Evolutionary conservation across 2,888 invertebrate species (phyloP).

Genomic region (Torymus auratus): DNA sequence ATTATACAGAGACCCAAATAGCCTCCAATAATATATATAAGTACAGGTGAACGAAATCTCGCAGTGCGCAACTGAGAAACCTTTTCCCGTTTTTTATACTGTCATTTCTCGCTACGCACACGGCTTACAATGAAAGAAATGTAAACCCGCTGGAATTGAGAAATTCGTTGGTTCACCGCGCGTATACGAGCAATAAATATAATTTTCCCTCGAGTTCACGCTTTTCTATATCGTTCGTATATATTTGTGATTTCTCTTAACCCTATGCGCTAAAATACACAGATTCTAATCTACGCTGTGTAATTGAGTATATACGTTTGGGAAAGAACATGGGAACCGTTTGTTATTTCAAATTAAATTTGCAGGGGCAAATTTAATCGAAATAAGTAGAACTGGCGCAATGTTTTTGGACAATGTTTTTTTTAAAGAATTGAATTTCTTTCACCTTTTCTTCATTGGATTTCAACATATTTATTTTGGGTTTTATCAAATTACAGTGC

Average conservation of each 20-base stretch:
- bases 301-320: conserved; percentile 3
- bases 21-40: background rate
- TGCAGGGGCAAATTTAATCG: too few relatives aligned
- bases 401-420: too few relatives aligned
- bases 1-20: background rate
- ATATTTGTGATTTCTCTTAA: conserved; percentile 3
- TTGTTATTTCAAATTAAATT: background rate
- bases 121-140: background rate
- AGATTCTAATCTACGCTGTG: background rate
- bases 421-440: background rate
- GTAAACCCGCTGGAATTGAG: conserved; percentile 20
- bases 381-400: too few relatives aligned
- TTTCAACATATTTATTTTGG: conserved; percentile 7
- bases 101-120: background rate
- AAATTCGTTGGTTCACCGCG: conserved; percentile 21
- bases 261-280: background rate
- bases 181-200: conserved; percentile 32
- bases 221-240: background rate
- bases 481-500: background rate
- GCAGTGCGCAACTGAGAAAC: background rate
- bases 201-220: conserved; percentile 8
- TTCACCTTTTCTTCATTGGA: background rate
- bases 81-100: background rate
- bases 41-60: background rate
- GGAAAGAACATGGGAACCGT: background rate